Evolutionary conservation across 2,113 vertebrate genomes (phyloP).

Genomic region (Seriola quinqueradiata): DNA sequence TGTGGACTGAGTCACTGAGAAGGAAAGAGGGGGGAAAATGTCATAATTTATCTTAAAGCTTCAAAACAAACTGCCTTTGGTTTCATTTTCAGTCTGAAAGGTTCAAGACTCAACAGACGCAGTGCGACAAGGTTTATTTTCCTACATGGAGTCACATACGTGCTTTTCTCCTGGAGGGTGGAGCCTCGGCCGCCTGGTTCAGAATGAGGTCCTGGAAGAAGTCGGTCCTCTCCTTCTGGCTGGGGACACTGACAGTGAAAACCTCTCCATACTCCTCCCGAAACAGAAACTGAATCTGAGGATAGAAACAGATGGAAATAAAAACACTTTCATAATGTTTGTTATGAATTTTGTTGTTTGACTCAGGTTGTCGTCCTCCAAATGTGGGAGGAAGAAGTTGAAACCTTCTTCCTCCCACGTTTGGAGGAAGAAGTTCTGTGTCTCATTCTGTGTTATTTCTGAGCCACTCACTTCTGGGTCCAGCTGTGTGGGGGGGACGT

Average conservation of each 20-base stretch:
- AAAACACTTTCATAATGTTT: neutral
- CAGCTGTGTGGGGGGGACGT: slow-evolving; percentile 33
- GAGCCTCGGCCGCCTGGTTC: slow-evolving; percentile 87
- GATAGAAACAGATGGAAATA: neutral
- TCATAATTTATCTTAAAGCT: neutral
- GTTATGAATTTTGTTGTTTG: too few species aligned
- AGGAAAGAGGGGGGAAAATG: too few species aligned
- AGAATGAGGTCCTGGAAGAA: slow-evolving; percentile 91
- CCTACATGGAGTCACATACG: slow-evolving; percentile 73
- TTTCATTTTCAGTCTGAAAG: too few species aligned
- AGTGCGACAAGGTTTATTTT: too few species aligned
- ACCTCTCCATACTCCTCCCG: slow-evolving; percentile 85
- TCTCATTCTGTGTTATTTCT: neutral
- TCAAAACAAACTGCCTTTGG: neutral
- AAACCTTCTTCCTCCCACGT: too few species aligned
- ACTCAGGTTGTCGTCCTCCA: fast-evolving
- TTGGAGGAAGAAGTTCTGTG: neutral
- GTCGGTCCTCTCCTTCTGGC: slow-evolving; percentile 78
- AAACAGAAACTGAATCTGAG: slow-evolving; percentile 88
- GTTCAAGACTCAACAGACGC: too few species aligned
- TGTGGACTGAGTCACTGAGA: slow-evolving; percentile 81
- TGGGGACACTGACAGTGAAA: slow-evolving; percentile 74
- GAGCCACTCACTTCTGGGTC: slow-evolving; percentile 62
- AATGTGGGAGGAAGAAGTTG: neutral
- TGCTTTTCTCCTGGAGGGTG: slow-evolving; percentile 80